These are phyloP conservation scores for Calonectris borealis DNA, from an alignment of 2,113 vertebrate species.

Conservation along the genomic window DNA sequence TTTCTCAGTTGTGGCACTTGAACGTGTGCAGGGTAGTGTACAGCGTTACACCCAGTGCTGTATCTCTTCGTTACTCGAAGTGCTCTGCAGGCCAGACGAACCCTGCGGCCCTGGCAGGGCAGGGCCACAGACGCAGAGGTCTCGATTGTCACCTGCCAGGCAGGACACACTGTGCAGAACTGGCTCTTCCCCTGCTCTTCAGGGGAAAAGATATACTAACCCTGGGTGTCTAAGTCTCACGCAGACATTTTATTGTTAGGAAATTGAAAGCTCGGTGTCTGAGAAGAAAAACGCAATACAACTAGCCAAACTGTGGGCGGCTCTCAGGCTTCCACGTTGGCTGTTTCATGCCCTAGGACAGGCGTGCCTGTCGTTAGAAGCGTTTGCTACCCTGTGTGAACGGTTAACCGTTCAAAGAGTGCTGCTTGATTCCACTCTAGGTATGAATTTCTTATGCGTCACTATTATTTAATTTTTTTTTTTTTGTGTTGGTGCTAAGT, in stretches of 20 bases:
- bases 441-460: neutral
- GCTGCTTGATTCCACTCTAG: neutral
- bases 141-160: neutral
- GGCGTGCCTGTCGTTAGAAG: neutral
- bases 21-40: rapidly evolving
- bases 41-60: neutral
- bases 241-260: neutral
- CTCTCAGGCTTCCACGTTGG: neutral
- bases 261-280: rapidly evolving
- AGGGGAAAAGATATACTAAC: neutral
- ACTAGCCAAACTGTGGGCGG: neutral
- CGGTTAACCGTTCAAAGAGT: neutral
- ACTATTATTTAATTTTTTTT: no score
- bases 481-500: neutral
- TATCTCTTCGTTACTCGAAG: no score
- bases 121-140: neutral
- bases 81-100: neutral
- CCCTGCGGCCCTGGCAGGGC: rapidly evolving
- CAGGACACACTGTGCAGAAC: neutral
- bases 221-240: no score
- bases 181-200: neutral
- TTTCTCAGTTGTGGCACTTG: neutral
- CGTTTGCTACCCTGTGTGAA: neutral
- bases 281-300: neutral
- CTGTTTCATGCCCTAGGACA: neutral